Percentiles rank a stretch among this genome's conserved stretches.
Evolutionary conservation across 2,888 invertebrate genomes (phyloP).

Genomic region (Nowickia ferox): DNA sequence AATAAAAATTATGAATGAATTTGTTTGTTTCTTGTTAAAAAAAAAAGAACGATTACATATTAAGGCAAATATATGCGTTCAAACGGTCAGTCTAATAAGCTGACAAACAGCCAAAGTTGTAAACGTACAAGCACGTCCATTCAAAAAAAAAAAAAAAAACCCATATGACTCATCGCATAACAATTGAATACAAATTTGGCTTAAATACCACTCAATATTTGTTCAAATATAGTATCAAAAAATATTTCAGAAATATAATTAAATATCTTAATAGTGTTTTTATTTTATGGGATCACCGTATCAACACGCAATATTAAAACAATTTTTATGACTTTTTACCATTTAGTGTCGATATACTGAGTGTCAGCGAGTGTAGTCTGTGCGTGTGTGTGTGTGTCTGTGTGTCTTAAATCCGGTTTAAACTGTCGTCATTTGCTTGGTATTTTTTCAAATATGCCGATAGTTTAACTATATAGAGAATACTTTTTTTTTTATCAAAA

Average conservation of each 20-base stretch:
- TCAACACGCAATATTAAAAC: constrained; percentile 58
- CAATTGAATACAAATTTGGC: constrained; percentile 66
- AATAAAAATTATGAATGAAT: constrained; percentile 61
- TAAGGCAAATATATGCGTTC: constrained; percentile 4
- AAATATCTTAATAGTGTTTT: constrained; percentile 20
- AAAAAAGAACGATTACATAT: neutral
- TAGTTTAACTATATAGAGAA: too few species aligned
- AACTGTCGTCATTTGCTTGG: constrained; percentile 54
- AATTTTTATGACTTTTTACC: constrained; percentile 32
- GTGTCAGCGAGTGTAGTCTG: neutral
- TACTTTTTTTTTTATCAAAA: too few species aligned
- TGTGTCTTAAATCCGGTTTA: constrained; percentile 57
- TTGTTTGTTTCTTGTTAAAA: constrained; percentile 51
- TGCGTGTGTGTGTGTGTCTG: neutral
- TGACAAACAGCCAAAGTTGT: constrained; percentile 14
- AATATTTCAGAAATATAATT: constrained; percentile 19
- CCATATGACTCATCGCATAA: constrained; percentile 64
- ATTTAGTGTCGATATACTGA: constrained; percentile 36
- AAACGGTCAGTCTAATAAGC: constrained; percentile 6
- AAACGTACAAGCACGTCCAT: neutral
- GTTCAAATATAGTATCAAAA: constrained; percentile 57
- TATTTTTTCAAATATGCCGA: neutral
- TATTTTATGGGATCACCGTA: constrained; percentile 64
- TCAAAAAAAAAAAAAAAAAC: constrained; percentile 11
- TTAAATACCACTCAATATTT: constrained; percentile 59